Percentiles rank a stretch among this genome's conserved stretches.
Conservation (phyloP, 1,140 invertebrate genomes). For the Druon quercuslanigerum region DNA sequence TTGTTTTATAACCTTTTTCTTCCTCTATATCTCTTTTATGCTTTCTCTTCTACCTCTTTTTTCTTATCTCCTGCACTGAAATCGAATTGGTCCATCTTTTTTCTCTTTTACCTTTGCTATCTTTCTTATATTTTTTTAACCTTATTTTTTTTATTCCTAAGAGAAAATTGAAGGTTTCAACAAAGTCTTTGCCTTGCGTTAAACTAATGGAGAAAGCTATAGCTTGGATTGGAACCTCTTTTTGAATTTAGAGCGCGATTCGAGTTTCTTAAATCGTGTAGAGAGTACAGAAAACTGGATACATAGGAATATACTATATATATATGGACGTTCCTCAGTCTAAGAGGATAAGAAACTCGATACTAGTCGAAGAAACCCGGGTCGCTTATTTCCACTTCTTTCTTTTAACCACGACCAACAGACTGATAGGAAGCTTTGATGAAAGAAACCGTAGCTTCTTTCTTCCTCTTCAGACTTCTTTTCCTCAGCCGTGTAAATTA, state of each 20-base stretch:
- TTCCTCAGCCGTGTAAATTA: background rate
- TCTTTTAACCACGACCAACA: conserved; percentile 52
- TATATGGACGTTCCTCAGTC: conserved; percentile 48
- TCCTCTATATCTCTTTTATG: background rate
- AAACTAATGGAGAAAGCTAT: conserved; percentile 52
- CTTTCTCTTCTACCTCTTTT: background rate
- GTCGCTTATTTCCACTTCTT: conserved; percentile 59
- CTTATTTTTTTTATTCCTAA: background rate
- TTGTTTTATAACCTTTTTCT: background rate
- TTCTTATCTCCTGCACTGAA: too few species aligned
- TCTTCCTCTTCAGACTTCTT: conserved; percentile 26
- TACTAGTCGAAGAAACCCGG: conserved; percentile 55
- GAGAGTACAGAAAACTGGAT: conserved; percentile 21
- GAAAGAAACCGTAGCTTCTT: conserved; percentile 56
- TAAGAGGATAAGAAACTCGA: conserved; percentile 67
- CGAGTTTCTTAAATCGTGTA: conserved; percentile 36
- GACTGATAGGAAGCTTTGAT: conserved; percentile 44
- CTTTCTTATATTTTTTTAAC: conserved; percentile 16
- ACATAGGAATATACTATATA: background rate
- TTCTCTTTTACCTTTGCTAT: background rate
- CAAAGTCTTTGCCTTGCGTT: conserved; percentile 46
- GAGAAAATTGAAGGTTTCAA: background rate
- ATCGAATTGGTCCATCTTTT: background rate
- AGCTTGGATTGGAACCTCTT: conserved; percentile 21
- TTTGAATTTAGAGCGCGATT: conserved; percentile 5